Evolutionary conservation across 1,140 invertebrate species (phyloP).

Genomic region (Platorchestia sp.): DNA sequence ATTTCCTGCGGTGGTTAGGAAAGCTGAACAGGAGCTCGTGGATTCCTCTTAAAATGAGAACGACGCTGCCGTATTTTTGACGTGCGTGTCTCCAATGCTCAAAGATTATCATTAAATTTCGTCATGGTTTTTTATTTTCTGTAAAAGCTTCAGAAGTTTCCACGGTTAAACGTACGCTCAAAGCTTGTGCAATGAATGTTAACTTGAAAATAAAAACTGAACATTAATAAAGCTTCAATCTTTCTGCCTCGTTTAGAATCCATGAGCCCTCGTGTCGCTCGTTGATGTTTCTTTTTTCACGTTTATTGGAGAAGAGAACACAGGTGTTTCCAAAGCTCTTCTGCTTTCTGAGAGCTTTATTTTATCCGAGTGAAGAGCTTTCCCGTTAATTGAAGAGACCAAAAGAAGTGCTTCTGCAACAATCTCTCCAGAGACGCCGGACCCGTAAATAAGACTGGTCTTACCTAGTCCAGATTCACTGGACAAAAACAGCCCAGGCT

Average conservation of each 20-base stretch:
- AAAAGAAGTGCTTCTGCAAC: background rate
- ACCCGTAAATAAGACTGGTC: background rate
- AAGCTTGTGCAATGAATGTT: background rate
- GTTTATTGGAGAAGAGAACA: background rate
- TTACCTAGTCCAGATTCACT: background rate
- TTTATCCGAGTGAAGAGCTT: conserved; percentile 14
- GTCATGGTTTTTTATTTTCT: background rate
- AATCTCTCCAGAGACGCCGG: background rate
- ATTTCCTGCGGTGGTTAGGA: background rate
- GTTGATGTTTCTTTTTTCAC: background rate
- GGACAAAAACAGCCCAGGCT: background rate
- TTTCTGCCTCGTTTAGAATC: background rate
- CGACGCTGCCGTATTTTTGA: background rate
- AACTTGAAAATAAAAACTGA: background rate
- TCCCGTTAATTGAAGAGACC: conserved; percentile 16
- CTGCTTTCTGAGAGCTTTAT: background rate
- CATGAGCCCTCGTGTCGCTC: background rate
- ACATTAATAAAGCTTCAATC: background rate
- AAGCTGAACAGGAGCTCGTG: background rate
- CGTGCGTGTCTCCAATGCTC: too few relatives aligned
- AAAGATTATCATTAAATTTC: too few relatives aligned
- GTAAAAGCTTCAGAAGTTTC: background rate
- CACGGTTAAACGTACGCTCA: background rate
- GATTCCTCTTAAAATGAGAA: background rate
- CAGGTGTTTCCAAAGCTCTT: background rate